Evolutionary conservation across 2,113 vertebrate species (phyloP).

Genomic region (Coturnix japonica): DNA sequence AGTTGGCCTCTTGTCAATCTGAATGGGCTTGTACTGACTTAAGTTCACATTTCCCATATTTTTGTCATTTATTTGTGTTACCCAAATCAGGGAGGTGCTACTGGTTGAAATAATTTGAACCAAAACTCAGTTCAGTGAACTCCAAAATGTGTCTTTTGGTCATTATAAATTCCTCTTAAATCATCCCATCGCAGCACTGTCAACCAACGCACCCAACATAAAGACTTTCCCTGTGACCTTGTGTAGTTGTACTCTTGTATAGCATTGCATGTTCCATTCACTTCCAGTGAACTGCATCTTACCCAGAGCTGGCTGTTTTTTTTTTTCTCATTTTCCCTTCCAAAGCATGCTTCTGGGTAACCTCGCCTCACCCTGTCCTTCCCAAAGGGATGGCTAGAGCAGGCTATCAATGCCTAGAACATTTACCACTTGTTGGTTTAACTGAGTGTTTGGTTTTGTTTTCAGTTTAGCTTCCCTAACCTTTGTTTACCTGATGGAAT

Average conservation of each 20-base stretch:
- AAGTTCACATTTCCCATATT: not conserved
- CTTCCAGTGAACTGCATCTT: not conserved
- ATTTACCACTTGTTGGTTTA: not conserved
- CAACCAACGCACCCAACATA: not conserved
- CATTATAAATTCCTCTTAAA: not conserved
- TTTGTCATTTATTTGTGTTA: not conserved
- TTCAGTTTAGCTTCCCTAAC: conserved; percentile 19
- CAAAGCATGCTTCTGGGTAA: not conserved
- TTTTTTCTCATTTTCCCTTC: not conserved
- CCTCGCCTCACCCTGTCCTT: not conserved
- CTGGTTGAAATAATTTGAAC: not conserved
- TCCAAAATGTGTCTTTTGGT: not conserved
- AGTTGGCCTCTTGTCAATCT: not conserved
- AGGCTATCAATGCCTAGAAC: not conserved
- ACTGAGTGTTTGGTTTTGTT: not conserved
- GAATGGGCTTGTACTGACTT: not conserved
- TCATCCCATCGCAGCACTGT: not conserved
- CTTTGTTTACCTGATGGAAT: not conserved
- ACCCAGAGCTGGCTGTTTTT: not conserved
- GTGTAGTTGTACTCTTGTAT: not conserved
- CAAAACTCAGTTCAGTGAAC: not conserved
- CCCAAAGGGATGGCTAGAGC: not conserved
- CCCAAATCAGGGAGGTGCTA: not conserved
- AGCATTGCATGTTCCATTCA: not conserved
- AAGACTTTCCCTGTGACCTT: not conserved